A percentile compares a stretch with the other conserved stretches of the same genome.
phyloP scores from a whole-genome alignment of 2,797 vertebrate species.

The Paedocypris micromegethes region DNA sequence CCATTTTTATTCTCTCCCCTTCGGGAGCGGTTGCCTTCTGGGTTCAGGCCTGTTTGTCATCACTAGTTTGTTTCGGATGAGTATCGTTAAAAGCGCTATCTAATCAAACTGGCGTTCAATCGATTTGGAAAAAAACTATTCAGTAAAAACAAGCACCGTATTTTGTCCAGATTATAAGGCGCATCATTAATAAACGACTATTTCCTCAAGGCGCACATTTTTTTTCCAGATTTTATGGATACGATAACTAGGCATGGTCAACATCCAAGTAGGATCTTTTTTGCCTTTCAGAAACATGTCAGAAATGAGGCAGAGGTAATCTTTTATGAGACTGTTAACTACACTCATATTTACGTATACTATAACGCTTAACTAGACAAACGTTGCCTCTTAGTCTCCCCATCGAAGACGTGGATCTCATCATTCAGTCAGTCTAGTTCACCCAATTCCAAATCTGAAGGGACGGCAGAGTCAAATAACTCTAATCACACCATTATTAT shows the following conservation, averaged over 20 bases:
- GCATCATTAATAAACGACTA: neutral
- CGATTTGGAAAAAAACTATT: constrained; percentile 37
- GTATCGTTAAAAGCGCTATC: constrained; percentile 62
- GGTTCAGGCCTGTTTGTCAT: constrained; percentile 60
- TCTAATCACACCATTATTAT: constrained; percentile 66
- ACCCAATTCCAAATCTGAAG: constrained; percentile 69
- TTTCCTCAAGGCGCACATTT: too few relatives aligned
- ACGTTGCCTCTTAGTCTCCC: too few relatives aligned
- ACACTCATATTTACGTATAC: constrained; percentile 45
- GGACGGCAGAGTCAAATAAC: constrained; percentile 71
- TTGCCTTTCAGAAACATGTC: constrained; percentile 9
- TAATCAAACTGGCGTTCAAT: constrained; percentile 56
- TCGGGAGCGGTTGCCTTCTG: constrained; percentile 69
- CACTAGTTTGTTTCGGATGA: constrained; percentile 74
- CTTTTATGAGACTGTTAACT: constrained; percentile 52
- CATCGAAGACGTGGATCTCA: too few relatives aligned
- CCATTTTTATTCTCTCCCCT: constrained; percentile 48
- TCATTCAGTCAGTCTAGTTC: constrained; percentile 58
- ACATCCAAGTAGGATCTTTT: neutral
- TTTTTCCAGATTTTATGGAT: too few relatives aligned
- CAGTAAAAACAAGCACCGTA: too few relatives aligned
- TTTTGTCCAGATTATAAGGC: too few relatives aligned
- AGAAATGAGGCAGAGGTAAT: constrained; percentile 34
- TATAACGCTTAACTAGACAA: constrained; percentile 39
- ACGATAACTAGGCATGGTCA: neutral